Evolutionary conservation across 2,113 vertebrate species (phyloP), one percentile per base, ranked within the genome.

Genomic region (Ceyx melanurus): DNA sequence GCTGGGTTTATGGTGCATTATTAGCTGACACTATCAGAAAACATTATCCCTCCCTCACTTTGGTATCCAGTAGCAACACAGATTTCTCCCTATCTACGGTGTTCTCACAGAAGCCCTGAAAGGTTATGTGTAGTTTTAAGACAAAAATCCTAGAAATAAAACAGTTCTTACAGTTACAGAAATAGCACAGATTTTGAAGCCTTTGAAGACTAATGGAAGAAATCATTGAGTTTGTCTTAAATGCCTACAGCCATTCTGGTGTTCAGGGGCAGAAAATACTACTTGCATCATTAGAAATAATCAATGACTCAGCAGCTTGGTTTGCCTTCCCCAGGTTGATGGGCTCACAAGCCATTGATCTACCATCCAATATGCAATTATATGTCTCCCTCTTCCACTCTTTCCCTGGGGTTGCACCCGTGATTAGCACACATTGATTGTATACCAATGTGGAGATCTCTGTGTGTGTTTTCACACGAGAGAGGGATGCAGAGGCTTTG

Each of bases 51-150:
- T 76, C 70, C 82, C 51, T 66, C 0, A 0, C 54, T 66, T 31
- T 25, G 21, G 66, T 93, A 53, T 86, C 83, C 78, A 77, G 60
- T 54, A 94, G 92, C 60, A 94, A 80, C 90, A 67, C 5, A 8
- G 76, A 71, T 81, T 88, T 86, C 45, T 87, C 68, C 31, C 45
- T 25, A 2, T 22, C 60, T 65, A 5, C 18, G 16, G 17, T 53
- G 50, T 46, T 91, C 88, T 54, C 80, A 67, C 40, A 90, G 81
- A 66, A 86, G 70, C 62, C 72, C 33, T 88, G 83, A 53, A 48
- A 90, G 25, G 40, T 82, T 76, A 66, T 60, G 42, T 60, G 50
- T 37, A 58, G 28, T 75, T 71, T 86, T 77, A 18, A 72, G 37
- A 46, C 9, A 1, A 76, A 80, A 83, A 67, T 73, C 42, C 75